phyloP scores from a whole-genome alignment of 2,113 vertebrate species.

The Thymallus thymallus region DNA sequence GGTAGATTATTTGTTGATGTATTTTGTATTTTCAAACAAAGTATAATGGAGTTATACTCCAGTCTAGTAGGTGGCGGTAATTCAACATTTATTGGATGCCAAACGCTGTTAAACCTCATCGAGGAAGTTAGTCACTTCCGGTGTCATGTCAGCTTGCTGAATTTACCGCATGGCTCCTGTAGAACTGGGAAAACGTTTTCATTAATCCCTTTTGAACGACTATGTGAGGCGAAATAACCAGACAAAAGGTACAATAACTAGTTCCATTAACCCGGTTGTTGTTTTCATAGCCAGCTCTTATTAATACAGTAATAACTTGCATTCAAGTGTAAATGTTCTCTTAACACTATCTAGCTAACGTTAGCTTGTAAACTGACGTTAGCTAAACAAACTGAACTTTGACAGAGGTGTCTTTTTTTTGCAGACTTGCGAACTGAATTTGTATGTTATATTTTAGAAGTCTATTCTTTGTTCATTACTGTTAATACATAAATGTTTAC shows the following conservation, averaged over 20 bases:
- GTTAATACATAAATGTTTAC: too few species aligned
- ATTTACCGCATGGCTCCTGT: slow-evolving; percentile 31
- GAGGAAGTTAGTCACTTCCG: slow-evolving; percentile 39
- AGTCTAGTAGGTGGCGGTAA: too few species aligned
- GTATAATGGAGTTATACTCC: too few species aligned
- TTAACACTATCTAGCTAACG: too few species aligned
- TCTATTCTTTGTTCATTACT: too few species aligned
- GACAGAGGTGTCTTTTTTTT: neutral
- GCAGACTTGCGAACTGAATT: neutral
- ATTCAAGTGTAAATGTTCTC: too few species aligned
- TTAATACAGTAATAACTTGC: too few species aligned
- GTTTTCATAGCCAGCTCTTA: too few species aligned
- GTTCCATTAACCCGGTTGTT: neutral
- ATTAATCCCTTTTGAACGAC: neutral
- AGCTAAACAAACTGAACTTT: neutral
- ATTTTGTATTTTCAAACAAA: too few species aligned
- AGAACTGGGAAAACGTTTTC: neutral
- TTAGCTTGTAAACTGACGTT: neutral
- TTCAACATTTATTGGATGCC: too few species aligned
- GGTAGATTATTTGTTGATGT: too few species aligned
- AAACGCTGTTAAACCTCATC: too few species aligned
- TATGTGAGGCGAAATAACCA: neutral
- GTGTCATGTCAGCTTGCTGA: slow-evolving; percentile 49
- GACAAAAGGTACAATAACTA: neutral
- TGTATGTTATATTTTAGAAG: neutral